Evolutionary conservation across 2,113 vertebrate species (phyloP), one percentile per base, ranked within the genome.

Genomic region (Siphamia tubifer): DNA sequence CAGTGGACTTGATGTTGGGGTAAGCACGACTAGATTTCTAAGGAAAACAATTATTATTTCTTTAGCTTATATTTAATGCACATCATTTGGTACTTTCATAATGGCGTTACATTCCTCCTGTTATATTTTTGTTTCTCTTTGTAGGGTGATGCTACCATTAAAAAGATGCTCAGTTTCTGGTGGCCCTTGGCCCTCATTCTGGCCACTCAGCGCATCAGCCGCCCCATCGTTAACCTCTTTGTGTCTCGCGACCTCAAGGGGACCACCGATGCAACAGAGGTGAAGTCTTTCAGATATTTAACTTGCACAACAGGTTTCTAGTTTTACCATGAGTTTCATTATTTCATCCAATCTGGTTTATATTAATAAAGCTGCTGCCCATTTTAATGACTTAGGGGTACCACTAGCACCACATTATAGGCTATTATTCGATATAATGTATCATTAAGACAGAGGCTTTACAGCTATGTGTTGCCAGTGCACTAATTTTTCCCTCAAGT

Each of bases 111-210:
- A 13, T 45, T 25, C 1, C 2, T 6, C 24, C 5, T 25, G n/a
- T n/a, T n/a, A n/a, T 45, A 7, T 47, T 27, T 8, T 9, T 47
- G 35, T 76, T 30, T 4, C 8, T 31, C 35, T 28, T 72, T 85
- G 2, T 85, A 99, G 98, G 98, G 98, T 5, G 96, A 99, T 20
- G 95, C 96, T 51, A 98, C 96, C 1, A 89, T 99, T 86, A 94
- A 90, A 71, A 98, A 96, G 92, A 99, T 99, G 97, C 90, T 99
- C 77, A 95, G 92, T 64, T 99, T 99, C 90, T 99, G 97, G 97
- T 99, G 97, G 97, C 97, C 97, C 16, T 82, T 99, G 88, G 97
- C 97, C 0, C 94, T 99, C 56, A 98, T 98, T 83, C 75, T 99
- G 81, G 98, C 98, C 20, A 99, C 97, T 5, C 98, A 99, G 87